These are phyloP conservation scores for Philereme transversata DNA, from an alignment of 2,888 invertebrate genomes.

Conservation along the genomic window DNA sequence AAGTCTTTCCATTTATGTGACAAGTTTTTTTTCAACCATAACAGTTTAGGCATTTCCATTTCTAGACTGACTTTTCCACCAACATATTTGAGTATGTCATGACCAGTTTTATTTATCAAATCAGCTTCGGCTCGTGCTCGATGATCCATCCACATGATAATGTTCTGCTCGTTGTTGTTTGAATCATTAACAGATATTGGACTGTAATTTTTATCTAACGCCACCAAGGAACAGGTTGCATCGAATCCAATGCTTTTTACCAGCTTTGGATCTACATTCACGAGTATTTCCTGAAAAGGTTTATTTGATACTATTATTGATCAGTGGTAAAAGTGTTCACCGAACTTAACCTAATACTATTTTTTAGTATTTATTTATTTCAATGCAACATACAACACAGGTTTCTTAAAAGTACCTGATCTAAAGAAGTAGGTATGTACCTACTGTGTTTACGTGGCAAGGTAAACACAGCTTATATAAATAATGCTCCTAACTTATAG, in stretches of 20 bases:
- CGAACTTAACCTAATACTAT: too few species aligned
- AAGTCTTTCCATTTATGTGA: slow-evolving; percentile 87
- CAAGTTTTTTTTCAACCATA: slow-evolving; percentile 94
- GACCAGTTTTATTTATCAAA: slow-evolving; percentile 89
- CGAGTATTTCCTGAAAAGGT: slow-evolving; percentile 84
- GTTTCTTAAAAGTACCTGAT: too few species aligned
- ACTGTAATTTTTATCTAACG: slow-evolving; percentile 86
- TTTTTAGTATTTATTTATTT: too few species aligned
- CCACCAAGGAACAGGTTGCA: slow-evolving; percentile 97
- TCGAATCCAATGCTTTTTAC: slow-evolving; percentile 97
- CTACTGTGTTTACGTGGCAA: too few species aligned
- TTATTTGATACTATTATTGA: not conserved
- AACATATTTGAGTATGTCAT: slow-evolving; percentile 91
- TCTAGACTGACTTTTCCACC: slow-evolving; percentile 97
- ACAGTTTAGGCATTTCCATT: slow-evolving; percentile 97
- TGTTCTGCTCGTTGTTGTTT: slow-evolving; percentile 88
- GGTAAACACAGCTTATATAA: too few species aligned
- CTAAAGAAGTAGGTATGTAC: too few species aligned
- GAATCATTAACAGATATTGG: slow-evolving; percentile 89
- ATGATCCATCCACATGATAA: slow-evolving; percentile 97
- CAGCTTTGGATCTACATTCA: slow-evolving; percentile 74
- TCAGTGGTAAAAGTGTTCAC: too few species aligned
- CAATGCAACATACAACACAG: too few species aligned
- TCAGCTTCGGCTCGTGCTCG: slow-evolving; percentile 92
- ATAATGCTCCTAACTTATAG: too few species aligned